phyloP scores from a whole-genome alignment of 2,797 vertebrate species.

The Falco peregrinus region DNA sequence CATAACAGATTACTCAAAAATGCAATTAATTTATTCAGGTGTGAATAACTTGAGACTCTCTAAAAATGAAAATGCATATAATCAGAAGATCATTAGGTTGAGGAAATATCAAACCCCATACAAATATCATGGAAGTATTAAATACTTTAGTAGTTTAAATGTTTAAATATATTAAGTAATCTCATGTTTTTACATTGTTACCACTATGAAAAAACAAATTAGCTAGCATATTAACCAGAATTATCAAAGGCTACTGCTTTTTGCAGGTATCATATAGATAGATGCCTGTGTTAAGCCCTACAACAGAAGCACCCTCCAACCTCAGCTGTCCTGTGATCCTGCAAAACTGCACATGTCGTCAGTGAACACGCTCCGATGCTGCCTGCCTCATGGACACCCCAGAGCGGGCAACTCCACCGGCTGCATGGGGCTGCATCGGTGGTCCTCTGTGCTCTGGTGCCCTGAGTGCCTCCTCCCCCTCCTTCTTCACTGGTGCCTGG shows the following conservation, averaged over 20 bases:
- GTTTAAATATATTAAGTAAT: not conserved
- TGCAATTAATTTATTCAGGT: not conserved
- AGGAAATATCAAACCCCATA: not conserved
- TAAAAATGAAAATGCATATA: not conserved
- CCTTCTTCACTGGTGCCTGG: too few relatives aligned
- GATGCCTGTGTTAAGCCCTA: not conserved
- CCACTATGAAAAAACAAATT: not conserved
- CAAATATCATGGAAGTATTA: not conserved
- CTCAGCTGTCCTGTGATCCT: too few relatives aligned
- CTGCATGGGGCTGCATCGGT: too few relatives aligned
- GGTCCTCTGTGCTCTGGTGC: too few relatives aligned
- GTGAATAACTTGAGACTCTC: not conserved
- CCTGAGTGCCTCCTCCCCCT: too few relatives aligned
- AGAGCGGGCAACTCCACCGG: too few relatives aligned
- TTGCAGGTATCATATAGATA: not conserved
- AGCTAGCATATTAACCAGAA: conserved; percentile 6
- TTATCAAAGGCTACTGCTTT: not conserved
- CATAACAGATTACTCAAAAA: not conserved
- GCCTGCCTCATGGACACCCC: too few relatives aligned
- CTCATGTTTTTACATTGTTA: not conserved
- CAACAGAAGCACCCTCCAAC: not conserved
- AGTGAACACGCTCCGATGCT: too few relatives aligned
- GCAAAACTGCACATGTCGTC: too few relatives aligned
- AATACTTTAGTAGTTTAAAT: not conserved
- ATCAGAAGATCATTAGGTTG: not conserved